These are phyloP conservation scores for Pentalonia nigronervosa DNA, from an alignment of 1,140 invertebrate genomes.

Conservation along the genomic window DNA sequence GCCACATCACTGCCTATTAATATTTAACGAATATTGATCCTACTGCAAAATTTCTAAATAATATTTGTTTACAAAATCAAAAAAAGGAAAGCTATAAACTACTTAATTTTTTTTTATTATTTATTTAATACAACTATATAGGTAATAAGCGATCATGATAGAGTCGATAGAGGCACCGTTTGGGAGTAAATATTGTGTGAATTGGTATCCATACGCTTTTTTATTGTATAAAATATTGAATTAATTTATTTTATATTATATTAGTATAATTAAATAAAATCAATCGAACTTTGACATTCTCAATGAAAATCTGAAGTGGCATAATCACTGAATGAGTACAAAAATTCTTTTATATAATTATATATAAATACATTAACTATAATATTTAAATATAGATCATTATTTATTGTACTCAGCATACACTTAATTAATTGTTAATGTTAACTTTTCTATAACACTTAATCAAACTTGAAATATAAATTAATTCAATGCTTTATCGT, in stretches of 20 bases:
- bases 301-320: constrained; percentile 21
- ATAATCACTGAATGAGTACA: constrained; percentile 8
- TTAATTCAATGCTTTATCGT: neutral
- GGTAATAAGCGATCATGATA: neutral
- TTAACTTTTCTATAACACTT: neutral
- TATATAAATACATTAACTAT: neutral
- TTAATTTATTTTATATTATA: constrained; percentile 39
- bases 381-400: constrained; percentile 12
- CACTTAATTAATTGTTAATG: neutral
- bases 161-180: constrained; percentile 27
- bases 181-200: constrained; percentile 35
- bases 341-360: constrained; percentile 32
- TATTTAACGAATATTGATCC: neutral
- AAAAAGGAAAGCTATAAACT: neutral
- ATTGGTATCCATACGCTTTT: constrained; percentile 13
- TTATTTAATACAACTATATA: neutral
- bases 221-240: neutral
- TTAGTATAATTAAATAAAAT: constrained; percentile 30
- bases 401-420: neutral
- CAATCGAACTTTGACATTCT: constrained; percentile 45
- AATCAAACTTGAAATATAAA: neutral
- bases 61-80: neutral
- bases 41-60: neutral
- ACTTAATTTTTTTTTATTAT: constrained; percentile 4
- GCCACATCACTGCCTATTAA: too few species aligned